phyloP scores from a whole-genome alignment of 2,113 vertebrate species.

The Paramisgurnus dabryanus region DNA sequence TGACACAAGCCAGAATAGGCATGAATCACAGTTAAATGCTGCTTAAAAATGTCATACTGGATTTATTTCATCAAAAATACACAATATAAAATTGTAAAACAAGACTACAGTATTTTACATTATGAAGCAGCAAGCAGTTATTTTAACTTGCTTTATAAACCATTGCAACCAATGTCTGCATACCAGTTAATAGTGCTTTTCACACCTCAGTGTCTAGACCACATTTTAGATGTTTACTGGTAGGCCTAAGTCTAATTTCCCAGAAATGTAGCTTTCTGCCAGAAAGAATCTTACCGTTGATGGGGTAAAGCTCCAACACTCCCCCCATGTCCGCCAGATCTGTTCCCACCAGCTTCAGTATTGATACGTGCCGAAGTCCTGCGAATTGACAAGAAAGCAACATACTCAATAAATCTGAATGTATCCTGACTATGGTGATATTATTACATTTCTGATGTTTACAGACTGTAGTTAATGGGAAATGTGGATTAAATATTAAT shows the following conservation, averaged over 20 bases:
- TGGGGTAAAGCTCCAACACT: constrained; percentile 92
- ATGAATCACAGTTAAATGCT: constrained; percentile 24
- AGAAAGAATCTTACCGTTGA: constrained; percentile 84
- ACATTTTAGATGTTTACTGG: constrained; percentile 22
- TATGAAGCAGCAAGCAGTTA: neutral
- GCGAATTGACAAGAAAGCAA: constrained; percentile 12
- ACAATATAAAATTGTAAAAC: neutral
- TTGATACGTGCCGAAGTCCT: constrained; percentile 93
- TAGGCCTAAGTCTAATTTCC: neutral
- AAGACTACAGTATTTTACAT: neutral
- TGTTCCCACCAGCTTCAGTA: constrained; percentile 89
- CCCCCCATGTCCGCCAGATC: constrained; percentile 83
- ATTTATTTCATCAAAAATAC: no score
- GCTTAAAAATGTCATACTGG: neutral
- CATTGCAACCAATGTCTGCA: neutral
- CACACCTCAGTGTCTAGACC: constrained; percentile 1
- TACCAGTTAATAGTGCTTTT: neutral
- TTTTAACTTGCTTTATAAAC: neutral
- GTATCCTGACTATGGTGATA: neutral
- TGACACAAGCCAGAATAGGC: constrained; percentile 15
- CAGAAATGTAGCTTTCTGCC: neutral
- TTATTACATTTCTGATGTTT: neutral
- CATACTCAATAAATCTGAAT: neutral
- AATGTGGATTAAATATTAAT: neutral
- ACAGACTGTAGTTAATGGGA: neutral